Percentiles rank a stretch among this genome's conserved stretches.
phyloP scores from a whole-genome alignment of 92 coral and sea anemone species.

The Zoanthus sansibaricus region DNA sequence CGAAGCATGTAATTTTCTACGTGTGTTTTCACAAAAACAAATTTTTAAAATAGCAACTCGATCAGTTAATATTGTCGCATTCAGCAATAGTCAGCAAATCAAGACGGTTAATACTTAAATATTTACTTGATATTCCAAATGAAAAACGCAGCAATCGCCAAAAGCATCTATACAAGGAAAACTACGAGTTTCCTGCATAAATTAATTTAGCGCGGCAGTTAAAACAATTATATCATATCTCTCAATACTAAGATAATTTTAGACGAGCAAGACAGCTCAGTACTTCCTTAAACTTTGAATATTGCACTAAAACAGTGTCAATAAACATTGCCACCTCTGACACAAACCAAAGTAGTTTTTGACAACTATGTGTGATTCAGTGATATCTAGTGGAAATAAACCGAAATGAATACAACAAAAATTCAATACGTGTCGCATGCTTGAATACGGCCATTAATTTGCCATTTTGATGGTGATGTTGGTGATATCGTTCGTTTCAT shows the following conservation, averaged over 20 bases:
- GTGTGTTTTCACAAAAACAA: background rate
- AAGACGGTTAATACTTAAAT: background rate
- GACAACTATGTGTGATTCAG: background rate
- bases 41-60: background rate
- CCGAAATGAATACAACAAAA: background rate
- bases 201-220: background rate
- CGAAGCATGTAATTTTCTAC: constrained; percentile 13
- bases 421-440: background rate
- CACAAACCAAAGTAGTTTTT: background rate
- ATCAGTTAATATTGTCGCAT: background rate
- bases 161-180: background rate
- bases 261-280: background rate
- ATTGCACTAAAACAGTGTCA: background rate
- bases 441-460: background rate
- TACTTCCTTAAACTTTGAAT: background rate
- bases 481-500: background rate
- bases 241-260: background rate
- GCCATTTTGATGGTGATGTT: background rate
- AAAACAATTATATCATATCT: background rate
- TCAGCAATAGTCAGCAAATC: background rate
- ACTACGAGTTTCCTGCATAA: background rate
- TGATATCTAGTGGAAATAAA: background rate
- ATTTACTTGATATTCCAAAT: background rate
- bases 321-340: background rate
- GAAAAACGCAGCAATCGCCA: background rate